Base-by-base conservation (phyloP, 2,797 vertebrate species). In the Natrix natrix region DNA sequence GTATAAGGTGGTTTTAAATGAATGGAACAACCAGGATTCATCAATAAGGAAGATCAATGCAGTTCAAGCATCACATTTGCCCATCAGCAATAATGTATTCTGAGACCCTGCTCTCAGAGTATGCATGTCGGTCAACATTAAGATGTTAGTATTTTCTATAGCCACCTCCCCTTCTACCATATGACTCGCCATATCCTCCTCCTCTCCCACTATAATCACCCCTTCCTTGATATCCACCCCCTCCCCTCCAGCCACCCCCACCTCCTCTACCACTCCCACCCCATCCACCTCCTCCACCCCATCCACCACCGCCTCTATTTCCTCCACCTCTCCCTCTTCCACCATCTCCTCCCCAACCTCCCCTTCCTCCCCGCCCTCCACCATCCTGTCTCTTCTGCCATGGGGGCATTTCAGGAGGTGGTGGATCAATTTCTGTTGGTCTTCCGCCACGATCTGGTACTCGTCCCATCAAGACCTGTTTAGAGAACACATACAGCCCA, bases 381-480 rank as follows among this genome's bases (percentile, higher is more conserved):
- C 98, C 98, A 22, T 99, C 99, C 94, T 99, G 98, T 98, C 99
- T 98, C 97, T 99, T 99, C 92, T 98, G 98, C 99, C 99, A 99
- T 0, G 98, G 97, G 0, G 99, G 99, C 99, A 99, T 99, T 97
- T 99, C 99, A 0, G 99, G 99, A 43, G 97, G 98, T 1, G 99
- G 99, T 13, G 98, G 98, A 26, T 98, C 94, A 87, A 99, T 99
- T 97, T 99, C 99, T 14, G 98, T 98, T 0, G 99, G 99, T 59
- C 99, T 98, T 93, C 99, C 99, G 94, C 99, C 99, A 93, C 99
- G 97, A 97, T 99, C 99, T 26, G 99, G 99, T 32, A 99, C 99
- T 95, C 98, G 98, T 48, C 99, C 99, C 99, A 99, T 99, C 94
- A 99, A 97, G 94, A 99, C 97, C 99, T 99, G 95, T 13, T n/a